Evolutionary conservation across 2,797 vertebrate species (phyloP).

Genomic region (Anabas testudineus): DNA sequence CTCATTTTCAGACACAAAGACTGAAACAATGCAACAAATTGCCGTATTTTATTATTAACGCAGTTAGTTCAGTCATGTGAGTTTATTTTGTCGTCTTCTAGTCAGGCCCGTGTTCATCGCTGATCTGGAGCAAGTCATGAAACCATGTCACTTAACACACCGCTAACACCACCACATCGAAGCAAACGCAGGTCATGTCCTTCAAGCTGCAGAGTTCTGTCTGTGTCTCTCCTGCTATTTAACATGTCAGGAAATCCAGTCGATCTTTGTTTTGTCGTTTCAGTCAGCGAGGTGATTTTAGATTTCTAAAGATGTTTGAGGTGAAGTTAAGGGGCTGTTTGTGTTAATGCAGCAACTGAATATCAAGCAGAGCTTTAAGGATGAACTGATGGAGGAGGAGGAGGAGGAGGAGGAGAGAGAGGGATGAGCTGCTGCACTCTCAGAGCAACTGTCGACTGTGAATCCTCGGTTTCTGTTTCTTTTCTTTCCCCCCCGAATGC

Average conservation of each 20-base stretch:
- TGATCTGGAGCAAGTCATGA: slow-evolving; percentile 18
- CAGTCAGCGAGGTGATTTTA: background rate
- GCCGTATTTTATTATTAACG: background rate
- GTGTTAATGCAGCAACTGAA: slow-evolving; percentile 23
- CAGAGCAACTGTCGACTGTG: slow-evolving; percentile 27
- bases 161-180: slow-evolving; percentile 15
- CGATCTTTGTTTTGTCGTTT: background rate
- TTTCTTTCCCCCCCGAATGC: slow-evolving; percentile 60
- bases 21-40: too few species aligned
- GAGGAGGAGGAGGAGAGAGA: slow-evolving; percentile 7
- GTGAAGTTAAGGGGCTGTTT: slow-evolving; percentile 15
- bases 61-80: background rate
- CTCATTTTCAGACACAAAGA: too few species aligned
- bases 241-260: background rate
- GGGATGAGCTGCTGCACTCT: slow-evolving; percentile 46
- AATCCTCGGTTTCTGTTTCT: slow-evolving; percentile 56
- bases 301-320: background rate
- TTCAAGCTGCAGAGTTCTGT: background rate
- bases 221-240: background rate
- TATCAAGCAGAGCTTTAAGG: slow-evolving; percentile 11
- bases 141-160: slow-evolving; percentile 26
- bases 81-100: background rate
- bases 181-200: slow-evolving; percentile 17
- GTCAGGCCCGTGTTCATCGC: slow-evolving; percentile 1
- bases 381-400: slow-evolving; percentile 9